A percentile compares a stretch with the other conserved stretches of the same genome.
phyloP scores from a whole-genome alignment of 2,797 vertebrate genomes.

The Parauchenoglanis punctatus region DNA sequence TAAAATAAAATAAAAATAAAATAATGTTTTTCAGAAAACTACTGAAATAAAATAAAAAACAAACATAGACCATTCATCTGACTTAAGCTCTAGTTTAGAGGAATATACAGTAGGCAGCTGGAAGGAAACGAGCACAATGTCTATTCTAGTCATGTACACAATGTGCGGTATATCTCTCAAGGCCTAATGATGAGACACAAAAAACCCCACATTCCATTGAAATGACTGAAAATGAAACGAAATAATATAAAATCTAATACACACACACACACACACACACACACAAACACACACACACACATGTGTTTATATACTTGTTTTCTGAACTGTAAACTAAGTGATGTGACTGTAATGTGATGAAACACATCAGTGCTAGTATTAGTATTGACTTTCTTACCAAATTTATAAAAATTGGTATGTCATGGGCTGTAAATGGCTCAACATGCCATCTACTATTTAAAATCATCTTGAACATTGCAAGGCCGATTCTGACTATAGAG shows the following conservation, averaged over 20 bases:
- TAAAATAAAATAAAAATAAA: neutral
- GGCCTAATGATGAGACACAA: neutral
- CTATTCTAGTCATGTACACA: neutral
- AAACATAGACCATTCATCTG: neutral
- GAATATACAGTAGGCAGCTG: neutral
- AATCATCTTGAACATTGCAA: too few relatives aligned
- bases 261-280: too few relatives aligned
- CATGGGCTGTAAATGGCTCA: too few relatives aligned
- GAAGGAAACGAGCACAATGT: neutral
- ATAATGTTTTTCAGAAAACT: neutral
- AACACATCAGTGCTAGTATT: too few relatives aligned
- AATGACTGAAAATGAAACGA: neutral
- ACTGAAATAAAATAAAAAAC: neutral
- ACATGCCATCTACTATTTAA: too few relatives aligned
- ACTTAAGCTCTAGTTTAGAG: neutral
- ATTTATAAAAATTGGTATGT: too few relatives aligned
- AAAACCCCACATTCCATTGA: neutral
- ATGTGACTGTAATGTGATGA: too few relatives aligned
- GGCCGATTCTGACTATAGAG: too few relatives aligned
- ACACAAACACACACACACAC: too few relatives aligned
- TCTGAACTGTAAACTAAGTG: too few relatives aligned
- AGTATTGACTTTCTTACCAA: too few relatives aligned
- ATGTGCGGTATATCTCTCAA: neutral
- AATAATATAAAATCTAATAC: neutral
- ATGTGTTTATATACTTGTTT: too few relatives aligned